phyloP scores from a whole-genome alignment of 2,888 invertebrate genomes.

The Poecilus cupreus region DNA sequence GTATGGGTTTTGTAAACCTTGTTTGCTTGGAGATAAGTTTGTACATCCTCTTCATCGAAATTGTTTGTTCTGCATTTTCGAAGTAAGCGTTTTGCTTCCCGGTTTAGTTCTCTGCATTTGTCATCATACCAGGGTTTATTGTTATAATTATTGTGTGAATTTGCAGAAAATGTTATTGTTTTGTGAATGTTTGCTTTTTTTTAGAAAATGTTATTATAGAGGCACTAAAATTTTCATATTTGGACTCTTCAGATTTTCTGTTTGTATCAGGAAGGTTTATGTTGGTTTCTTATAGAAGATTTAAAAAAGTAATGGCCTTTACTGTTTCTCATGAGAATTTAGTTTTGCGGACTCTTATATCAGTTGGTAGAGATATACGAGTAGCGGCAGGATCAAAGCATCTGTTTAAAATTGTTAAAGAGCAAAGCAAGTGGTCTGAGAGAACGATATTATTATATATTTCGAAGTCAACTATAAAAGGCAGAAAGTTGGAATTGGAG shows the following conservation, averaged over 20 bases:
- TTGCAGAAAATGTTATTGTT: neutral
- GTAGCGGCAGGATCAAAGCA: neutral
- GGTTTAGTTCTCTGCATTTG: neutral
- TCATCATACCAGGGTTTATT: neutral
- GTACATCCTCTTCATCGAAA: neutral
- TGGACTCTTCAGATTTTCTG: neutral
- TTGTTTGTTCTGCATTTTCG: neutral
- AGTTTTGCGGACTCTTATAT: neutral
- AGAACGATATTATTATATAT: neutral
- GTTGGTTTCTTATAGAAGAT: no score
- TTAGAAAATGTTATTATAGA: neutral
- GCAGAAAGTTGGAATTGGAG: neutral
- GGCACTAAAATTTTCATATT: neutral
- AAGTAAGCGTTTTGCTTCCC: neutral
- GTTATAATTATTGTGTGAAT: neutral
- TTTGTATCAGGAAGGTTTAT: neutral
- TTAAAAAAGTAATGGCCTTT: no score
- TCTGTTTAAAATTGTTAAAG: neutral
- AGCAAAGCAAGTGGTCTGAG: neutral
- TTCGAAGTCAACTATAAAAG: neutral
- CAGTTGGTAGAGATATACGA: neutral
- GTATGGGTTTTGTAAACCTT: neutral
- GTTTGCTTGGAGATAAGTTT: neutral
- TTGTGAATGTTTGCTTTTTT: neutral
- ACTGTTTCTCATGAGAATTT: no score